Evolutionary conservation across 30 jellyfish, hydroid and myxozoan genomes (phyloP), one percentile per base, ranked within the genome.

Genomic region (Aurelia sp.): DNA sequence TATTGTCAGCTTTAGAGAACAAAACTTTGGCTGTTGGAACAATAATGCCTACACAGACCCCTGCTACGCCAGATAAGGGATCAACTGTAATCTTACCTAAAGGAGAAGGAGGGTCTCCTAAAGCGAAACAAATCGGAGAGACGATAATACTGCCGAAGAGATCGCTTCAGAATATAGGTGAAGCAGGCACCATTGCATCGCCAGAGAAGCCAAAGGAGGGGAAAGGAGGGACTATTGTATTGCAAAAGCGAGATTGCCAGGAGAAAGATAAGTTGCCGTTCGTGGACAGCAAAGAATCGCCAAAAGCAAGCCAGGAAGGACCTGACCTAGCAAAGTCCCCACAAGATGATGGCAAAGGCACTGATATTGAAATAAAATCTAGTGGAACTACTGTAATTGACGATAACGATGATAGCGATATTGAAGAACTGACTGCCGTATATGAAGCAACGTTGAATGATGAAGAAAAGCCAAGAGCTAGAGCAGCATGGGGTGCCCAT

Each of bases 111-210:
- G 81, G 41, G 37, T 37, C 33, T n/a, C 67, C 81, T 6, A 69
- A 81, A 11, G 75, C 40, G 53, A 48, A 18, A 62, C 75, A 82
- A 9, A 60, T 81, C 18, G 97, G 97, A 11, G 84, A 81, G 76
- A 89, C 97, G 23, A 89, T 89, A 37, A 72, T 82, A 44, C 53
- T 89, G 69, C 89, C 96, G 53, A 88, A 82, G 86, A 72, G 82
- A 23, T 69, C 31, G 19, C 50, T 77, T 22, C 44, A 55, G 71
- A 70, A 68, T 3, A 6, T 37, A 27, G 96, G 89, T 1, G 90
- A 74, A 35, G 67, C 90, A 11, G 57, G 31, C 3, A 76, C 82
- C 40, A 66, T 74, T 3, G 50, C 79, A 37, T 17, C 84, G 37
- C 59, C 41, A 57, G 41, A 58, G 18, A 74, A 75, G 60, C 53